Base-by-base conservation (phyloP, 1,140 invertebrate species). In the Pachypeltis micranthus region DNA sequence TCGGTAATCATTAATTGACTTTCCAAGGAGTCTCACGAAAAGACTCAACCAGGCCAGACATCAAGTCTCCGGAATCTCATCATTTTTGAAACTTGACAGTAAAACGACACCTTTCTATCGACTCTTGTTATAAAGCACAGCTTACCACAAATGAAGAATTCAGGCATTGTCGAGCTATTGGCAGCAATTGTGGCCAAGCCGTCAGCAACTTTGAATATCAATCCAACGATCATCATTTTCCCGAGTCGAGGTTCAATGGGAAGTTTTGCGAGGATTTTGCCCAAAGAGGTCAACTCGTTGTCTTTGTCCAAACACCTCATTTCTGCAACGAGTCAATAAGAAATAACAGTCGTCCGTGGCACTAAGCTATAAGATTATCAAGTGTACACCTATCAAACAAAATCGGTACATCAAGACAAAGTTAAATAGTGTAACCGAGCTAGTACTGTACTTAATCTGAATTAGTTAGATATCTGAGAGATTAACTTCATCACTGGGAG, bases 191-290 rank as follows among this genome's bases (percentile, higher is more conserved):
- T 93, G 12, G 90, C 87, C 23, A 95, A 75, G 0, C 93, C 86
- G 75, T 96, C 93, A 1, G 90, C 93, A 67, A 87, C 86, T 54
- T 85, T 82, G 68, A 97, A 87, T 64, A 95, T 85, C 24, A 85
- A 84, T 0, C 90, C 91, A 23, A 96, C 77, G 23, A 97, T 84
- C 81, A 96, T 87, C 93, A 96, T 96, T 77, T 95, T 96, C 1
- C 93, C 93, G 2, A 96, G 78, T 25, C 91, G 81, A 0, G 94
- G 93, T 71, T 96, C 93, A 59, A 96, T 86, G 0, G 93, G 92
- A 68, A 96, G 74, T 65, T 91, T 87, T 0, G 93, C 93, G n/a
- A 98, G 77, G 65, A 96, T 93, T 65, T 85, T 85, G 0, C 93
- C 94, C 1, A 96, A 78, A 0, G 93, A 89, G 0, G 93, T 94